phyloP scores from a whole-genome alignment of 2,113 vertebrate genomes.

The Ursus arctos region DNA sequence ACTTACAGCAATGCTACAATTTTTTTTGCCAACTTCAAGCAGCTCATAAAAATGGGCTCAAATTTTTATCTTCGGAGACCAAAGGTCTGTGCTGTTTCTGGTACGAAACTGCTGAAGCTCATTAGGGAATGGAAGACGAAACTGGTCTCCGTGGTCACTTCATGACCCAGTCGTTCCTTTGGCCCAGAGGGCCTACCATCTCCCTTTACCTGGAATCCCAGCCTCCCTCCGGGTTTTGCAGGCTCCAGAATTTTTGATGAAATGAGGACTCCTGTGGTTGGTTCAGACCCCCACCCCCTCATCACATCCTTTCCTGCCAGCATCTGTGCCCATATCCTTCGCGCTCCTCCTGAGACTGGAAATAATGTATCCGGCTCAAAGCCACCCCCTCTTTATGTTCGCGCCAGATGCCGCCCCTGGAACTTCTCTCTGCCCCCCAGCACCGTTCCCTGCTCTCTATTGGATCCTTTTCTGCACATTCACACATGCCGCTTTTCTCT shows the following conservation, averaged over 20 bases:
- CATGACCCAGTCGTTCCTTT: too few species aligned
- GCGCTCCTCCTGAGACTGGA: not conserved
- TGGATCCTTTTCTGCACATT: not conserved
- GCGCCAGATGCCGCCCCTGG: slow-evolving; percentile 6
- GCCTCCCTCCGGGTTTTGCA: not conserved
- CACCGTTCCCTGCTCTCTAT: not conserved
- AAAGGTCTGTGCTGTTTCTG: not conserved
- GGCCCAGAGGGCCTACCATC: not conserved
- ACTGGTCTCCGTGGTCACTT: not conserved
- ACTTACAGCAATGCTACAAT: not conserved
- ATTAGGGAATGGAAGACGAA: not conserved
- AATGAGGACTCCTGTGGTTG: not conserved
- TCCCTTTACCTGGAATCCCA: not conserved
- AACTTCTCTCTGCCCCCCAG: not conserved
- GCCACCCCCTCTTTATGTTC: not conserved
- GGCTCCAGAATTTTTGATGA: not conserved
- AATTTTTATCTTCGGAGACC: not conserved
- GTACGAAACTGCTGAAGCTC: not conserved
- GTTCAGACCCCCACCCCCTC: not conserved
- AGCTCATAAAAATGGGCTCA: not conserved
- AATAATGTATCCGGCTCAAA: not conserved
- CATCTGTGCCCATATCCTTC: not conserved
- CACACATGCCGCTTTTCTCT: not conserved
- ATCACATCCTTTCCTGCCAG: not conserved
- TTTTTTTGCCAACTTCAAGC: not conserved